A percentile compares a stretch with the other conserved stretches of the same genome.
phyloP scores from a whole-genome alignment of 2,888 invertebrate species.

The Heliconius charithonia region DNA sequence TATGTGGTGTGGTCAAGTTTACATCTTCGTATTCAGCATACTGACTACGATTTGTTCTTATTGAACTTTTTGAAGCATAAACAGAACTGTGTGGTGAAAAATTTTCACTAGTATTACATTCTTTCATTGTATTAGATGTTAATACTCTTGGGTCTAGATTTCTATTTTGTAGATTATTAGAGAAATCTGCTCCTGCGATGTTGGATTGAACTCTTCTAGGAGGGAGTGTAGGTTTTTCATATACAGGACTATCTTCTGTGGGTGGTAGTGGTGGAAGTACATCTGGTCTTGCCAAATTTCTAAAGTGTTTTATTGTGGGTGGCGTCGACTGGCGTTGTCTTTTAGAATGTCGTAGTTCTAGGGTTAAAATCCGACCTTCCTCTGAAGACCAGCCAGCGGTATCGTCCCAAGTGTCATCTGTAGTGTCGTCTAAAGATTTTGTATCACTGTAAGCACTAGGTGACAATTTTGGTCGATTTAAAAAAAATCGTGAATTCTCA shows the following conservation, averaged over 20 bases:
- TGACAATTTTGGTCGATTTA: slow-evolving; percentile 70
- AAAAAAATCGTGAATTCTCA: slow-evolving; percentile 84
- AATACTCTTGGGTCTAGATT: slow-evolving; percentile 78
- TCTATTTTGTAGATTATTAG: slow-evolving; percentile 61
- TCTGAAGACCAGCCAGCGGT: slow-evolving; percentile 73
- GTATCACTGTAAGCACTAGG: slow-evolving; percentile 62
- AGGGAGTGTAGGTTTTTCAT: slow-evolving; percentile 84
- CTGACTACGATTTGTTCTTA: slow-evolving; percentile 78
- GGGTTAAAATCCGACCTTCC: slow-evolving; percentile 86
- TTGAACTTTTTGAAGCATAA: slow-evolving; percentile 66
- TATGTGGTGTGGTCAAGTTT: slow-evolving; percentile 52
- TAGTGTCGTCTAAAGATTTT: slow-evolving; percentile 62
- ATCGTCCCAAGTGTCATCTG: slow-evolving; percentile 67
- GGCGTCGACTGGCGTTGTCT: slow-evolving; percentile 86
- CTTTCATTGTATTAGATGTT: slow-evolving; percentile 22
- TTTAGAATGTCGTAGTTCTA: slow-evolving; percentile 89
- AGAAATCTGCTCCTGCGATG: slow-evolving; percentile 1
- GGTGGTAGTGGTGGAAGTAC: slow-evolving; percentile 87
- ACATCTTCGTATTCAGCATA: slow-evolving; percentile 80
- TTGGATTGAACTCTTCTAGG: slow-evolving; percentile 73
- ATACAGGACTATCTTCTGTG: slow-evolving; percentile 80
- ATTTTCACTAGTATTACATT: slow-evolving; percentile 19
- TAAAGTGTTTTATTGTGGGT: slow-evolving; percentile 74
- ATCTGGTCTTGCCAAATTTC: slow-evolving; percentile 85
- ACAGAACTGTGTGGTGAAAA: slow-evolving; percentile 54